Base-by-base conservation (phyloP, 2,888 invertebrate species). In the Thumatha senex region DNA sequence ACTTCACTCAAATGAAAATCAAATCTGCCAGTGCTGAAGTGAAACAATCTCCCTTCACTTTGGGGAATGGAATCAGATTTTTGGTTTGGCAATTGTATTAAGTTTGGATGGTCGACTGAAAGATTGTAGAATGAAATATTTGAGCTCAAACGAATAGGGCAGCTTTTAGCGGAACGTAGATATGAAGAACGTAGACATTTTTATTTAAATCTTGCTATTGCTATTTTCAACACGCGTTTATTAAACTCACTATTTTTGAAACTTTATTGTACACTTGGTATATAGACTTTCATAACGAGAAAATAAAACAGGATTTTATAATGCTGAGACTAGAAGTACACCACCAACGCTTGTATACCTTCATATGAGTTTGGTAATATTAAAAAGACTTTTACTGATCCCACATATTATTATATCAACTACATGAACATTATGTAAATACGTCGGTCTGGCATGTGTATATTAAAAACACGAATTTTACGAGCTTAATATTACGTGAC, bases 81-180 rank as follows among this genome's bases (percentile, higher is more conserved):
- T 77, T 81, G 73, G 79, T 79, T 78, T 69, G 65, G 61, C 68
- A 80, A 80, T 80, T 79, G 72, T 69, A 72, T 81, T 81, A 78
- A 71, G 67, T 74, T 67, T 70, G 62, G 63, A 63, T 66, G 72
- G 70, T 58, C 58, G 63, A 58, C 51, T 58, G 48, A 63, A 70
- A 62, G 63, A 63, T 61, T 63, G 60, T 61, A 51, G 31, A 51
- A 48, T n/a, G 59, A 56, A 71, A 69, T 72, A 63, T 70, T 68
- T 61, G 58, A 59, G 52, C 54, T 64, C 54, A 56, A 59, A 61
- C 53, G 54, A 54, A 56, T 43, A 53, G 30, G 56, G 46, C 46
- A 40, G 58, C 54, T 68, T 65, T 65, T 56, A 56, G 51, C 41
- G 40, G 34, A 7, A 52, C 54, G 38, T 10, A 41, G 61, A 63